phyloP scores from a whole-genome alignment of 2,113 vertebrate genomes.

The Eleginops maclovinus region DNA sequence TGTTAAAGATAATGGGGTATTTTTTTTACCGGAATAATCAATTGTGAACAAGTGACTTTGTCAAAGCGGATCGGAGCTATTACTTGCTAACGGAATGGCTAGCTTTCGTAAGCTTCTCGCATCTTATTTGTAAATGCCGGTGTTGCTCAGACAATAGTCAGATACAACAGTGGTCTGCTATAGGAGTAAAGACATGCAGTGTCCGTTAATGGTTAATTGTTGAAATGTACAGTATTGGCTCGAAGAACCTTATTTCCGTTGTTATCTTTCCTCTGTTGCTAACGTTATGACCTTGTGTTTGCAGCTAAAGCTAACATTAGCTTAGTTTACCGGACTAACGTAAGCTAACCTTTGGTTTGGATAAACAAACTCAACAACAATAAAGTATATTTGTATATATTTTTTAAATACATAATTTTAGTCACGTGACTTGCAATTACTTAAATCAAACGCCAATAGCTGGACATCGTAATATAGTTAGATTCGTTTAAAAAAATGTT shows the following conservation, averaged over 20 bases:
- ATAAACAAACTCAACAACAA: neutral
- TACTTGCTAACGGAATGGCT: conserved; percentile 28
- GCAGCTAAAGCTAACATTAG: conserved; percentile 62
- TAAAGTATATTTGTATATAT: neutral
- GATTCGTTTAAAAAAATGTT: neutral
- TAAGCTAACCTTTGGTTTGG: neutral
- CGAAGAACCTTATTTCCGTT: neutral
- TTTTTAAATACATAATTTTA: neutral
- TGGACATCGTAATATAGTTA: neutral
- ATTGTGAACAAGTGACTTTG: conserved; percentile 53
- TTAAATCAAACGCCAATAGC: too few species aligned
- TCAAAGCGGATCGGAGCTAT: conserved; percentile 10
- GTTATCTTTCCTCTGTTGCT: neutral
- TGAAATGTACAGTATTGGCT: neutral
- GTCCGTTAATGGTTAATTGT: accelerated
- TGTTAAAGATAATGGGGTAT: accelerated
- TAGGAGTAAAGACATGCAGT: accelerated
- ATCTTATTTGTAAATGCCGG: neutral
- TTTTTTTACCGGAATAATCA: neutral
- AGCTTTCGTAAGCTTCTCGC: conserved; percentile 37
- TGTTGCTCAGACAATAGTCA: neutral
- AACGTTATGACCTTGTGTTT: conserved; percentile 70
- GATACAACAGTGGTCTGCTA: accelerated
- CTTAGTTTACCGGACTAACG: neutral
- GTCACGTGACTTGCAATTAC: neutral